Evolutionary conservation across 2,797 vertebrate species (phyloP).

Genomic region (Hippocampus kuda): DNA sequence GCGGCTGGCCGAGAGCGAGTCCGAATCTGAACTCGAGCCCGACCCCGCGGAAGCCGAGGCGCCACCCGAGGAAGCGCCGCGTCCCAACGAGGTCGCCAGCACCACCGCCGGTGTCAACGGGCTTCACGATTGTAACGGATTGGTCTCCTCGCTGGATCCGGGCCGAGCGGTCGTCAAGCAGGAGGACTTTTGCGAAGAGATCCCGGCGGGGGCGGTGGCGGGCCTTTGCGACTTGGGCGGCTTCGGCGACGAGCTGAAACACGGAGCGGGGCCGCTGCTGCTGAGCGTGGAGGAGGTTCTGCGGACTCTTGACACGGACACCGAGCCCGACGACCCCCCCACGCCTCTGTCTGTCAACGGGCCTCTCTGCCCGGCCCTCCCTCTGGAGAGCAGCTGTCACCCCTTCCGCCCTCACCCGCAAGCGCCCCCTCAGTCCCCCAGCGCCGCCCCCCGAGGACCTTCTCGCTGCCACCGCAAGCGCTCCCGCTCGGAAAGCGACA

Average conservation of each 20-base stretch:
- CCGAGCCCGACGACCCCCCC: slow-evolving; percentile 52
- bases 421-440: slow-evolving; percentile 70
- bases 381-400: slow-evolving; percentile 56
- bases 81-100: slow-evolving; percentile 46
- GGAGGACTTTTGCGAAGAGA: slow-evolving; percentile 70
- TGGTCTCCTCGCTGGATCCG: slow-evolving; percentile 67
- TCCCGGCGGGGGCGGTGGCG: slow-evolving; percentile 65
- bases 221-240: slow-evolving; percentile 79
- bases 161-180: slow-evolving; percentile 71
- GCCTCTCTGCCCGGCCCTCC: slow-evolving; percentile 70
- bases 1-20: slow-evolving; percentile 71
- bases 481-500: slow-evolving; percentile 95
- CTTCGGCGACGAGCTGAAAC: slow-evolving; percentile 85
- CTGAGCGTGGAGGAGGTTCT: slow-evolving; percentile 96
- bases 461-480: slow-evolving; percentile 86
- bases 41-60: slow-evolving; percentile 20
- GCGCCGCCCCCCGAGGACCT: slow-evolving; percentile 73
- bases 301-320: slow-evolving; percentile 85
- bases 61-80: slow-evolving; percentile 52
- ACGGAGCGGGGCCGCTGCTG: slow-evolving; percentile 78
- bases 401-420: slow-evolving; percentile 69
- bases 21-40: slow-evolving; percentile 38
- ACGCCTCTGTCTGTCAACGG: slow-evolving; percentile 76
- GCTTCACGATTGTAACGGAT: slow-evolving; percentile 85
- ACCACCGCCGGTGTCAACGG: slow-evolving; percentile 72